These are phyloP conservation scores for Lutraria rhynchaena DNA, from an alignment of 1,140 invertebrate genomes.

Conservation along the genomic window DNA sequence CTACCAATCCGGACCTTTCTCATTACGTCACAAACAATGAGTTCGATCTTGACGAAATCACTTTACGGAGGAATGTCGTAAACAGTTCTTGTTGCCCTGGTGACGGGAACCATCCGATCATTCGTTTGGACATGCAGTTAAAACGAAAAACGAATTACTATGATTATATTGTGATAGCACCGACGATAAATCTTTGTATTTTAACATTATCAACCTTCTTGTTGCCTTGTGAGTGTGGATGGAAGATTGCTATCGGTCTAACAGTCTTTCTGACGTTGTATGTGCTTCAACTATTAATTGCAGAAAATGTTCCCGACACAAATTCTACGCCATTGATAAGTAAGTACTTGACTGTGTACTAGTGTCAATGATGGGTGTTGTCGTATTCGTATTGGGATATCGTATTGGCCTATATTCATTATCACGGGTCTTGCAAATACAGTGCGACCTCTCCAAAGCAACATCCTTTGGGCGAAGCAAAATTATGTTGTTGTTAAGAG, in stretches of 20 bases:
- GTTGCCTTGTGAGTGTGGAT: conserved; percentile 79
- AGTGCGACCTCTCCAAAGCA: too few relatives aligned
- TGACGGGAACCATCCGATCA: conserved; percentile 73
- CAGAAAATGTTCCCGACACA: conserved; percentile 82
- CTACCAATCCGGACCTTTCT: conserved; percentile 66
- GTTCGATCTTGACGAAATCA: conserved; percentile 65
- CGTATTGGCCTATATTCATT: too few relatives aligned
- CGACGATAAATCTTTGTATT: conserved; percentile 80
- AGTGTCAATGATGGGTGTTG: too few relatives aligned
- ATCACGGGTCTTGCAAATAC: too few relatives aligned
- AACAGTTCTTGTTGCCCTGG: conserved; percentile 70
- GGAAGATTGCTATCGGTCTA: conserved; percentile 81
- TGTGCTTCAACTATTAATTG: conserved; percentile 80
- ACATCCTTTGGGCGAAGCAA: too few relatives aligned
- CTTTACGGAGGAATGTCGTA: conserved; percentile 51
- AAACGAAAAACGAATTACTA: conserved; percentile 79
- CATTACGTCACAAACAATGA: conserved; percentile 78
- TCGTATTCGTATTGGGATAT: too few relatives aligned
- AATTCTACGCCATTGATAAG: conserved; percentile 81
- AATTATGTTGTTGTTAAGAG: too few relatives aligned
- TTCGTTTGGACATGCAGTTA: conserved; percentile 70
- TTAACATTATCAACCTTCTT: conserved; percentile 79
- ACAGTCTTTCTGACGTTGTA: conserved; percentile 81
- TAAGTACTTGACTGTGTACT: too few relatives aligned
- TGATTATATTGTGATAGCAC: conserved; percentile 81